A percentile compares a stretch with the other conserved stretches of the same genome.
These are phyloP conservation scores for Andrena hattorfiana DNA, from an alignment of 2,888 invertebrate species.

Conservation along the genomic window DNA sequence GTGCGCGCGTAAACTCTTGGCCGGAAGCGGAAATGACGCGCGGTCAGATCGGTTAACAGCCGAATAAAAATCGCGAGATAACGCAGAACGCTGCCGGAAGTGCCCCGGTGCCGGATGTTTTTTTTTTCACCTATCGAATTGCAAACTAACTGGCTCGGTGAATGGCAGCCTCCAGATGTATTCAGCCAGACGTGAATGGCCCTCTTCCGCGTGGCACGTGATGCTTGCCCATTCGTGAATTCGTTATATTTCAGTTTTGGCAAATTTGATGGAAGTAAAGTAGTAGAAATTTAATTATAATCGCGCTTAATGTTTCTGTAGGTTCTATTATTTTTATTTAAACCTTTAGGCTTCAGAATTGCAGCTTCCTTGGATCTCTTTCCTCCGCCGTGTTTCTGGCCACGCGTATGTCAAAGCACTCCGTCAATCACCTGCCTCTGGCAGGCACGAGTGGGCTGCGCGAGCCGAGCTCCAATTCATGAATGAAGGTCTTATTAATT, in stretches of 20 bases:
- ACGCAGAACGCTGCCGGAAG: slow-evolving; percentile 51
- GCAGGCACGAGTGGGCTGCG: slow-evolving; percentile 23
- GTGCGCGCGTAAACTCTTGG: slow-evolving; percentile 19
- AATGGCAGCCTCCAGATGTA: slow-evolving; percentile 22
- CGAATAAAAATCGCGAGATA: slow-evolving; percentile 50
- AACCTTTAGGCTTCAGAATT: not conserved
- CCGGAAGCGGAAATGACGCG: slow-evolving; percentile 64
- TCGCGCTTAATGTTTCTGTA: no score
- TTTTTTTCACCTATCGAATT: slow-evolving; percentile 55
- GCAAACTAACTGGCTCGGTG: slow-evolving; percentile 52
- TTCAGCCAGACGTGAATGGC: not conserved
- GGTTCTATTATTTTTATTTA: no score
- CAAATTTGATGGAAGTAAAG: no score
- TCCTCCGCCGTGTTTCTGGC: slow-evolving; percentile 4
- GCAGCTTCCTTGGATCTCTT: slow-evolving; percentile 28
- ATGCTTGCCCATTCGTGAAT: not conserved
- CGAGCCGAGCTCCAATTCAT: not conserved
- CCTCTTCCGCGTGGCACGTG: not conserved
- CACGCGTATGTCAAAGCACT: slow-evolving; percentile 27
- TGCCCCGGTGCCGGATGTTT: slow-evolving; percentile 67
- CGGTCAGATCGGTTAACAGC: slow-evolving; percentile 57
- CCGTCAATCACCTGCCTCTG: slow-evolving; percentile 51
- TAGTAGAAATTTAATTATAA: no score
- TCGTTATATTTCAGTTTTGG: not conserved
- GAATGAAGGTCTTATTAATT: slow-evolving; percentile 46